Percentiles rank a stretch among this genome's conserved stretches.
phyloP scores from a whole-genome alignment of 2,888 invertebrate genomes.

The Charanyca ferruginea region DNA sequence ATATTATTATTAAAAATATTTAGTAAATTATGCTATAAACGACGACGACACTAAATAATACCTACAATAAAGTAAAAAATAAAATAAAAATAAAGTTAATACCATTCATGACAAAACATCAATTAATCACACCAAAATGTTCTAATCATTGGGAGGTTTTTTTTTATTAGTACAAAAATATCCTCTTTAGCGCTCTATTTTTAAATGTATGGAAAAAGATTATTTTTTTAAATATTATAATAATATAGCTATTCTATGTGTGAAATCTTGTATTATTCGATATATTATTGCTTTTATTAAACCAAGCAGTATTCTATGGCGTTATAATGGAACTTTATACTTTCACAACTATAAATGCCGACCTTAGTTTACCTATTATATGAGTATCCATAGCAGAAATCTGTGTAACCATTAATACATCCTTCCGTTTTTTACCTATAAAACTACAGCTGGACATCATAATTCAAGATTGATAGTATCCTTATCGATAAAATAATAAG shows the following conservation, averaged over 20 bases:
- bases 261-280: conserved; percentile 55
- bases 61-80: conserved; percentile 63
- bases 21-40: conserved; percentile 78
- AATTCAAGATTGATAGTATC: conserved; percentile 69
- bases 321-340: conserved; percentile 53
- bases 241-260: conserved; percentile 57
- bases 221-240: conserved; percentile 48
- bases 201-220: conserved; percentile 60
- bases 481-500: conserved; percentile 72
- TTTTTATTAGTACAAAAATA: conserved; percentile 88
- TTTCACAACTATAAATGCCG: conserved; percentile 61
- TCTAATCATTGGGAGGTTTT: conserved; percentile 76
- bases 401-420: conserved; percentile 66
- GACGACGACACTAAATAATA: conserved; percentile 65
- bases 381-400: conserved; percentile 71
- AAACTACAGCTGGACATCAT: conserved; percentile 76
- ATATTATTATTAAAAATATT: conserved; percentile 73
- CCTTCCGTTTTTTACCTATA: conserved; percentile 64
- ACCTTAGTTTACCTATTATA: conserved; percentile 59
- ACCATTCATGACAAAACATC: conserved; percentile 61
- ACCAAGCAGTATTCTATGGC: conserved; percentile 55
- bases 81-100: conserved; percentile 60
- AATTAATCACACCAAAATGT: conserved; percentile 64
- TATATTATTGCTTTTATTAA: conserved; percentile 58
- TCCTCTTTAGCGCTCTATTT: conserved; percentile 55